Percentiles rank a stretch among this genome's conserved stretches.
These are phyloP conservation scores for Blera fallax DNA, from an alignment of 2,888 invertebrate genomes.

Conservation along the genomic window DNA sequence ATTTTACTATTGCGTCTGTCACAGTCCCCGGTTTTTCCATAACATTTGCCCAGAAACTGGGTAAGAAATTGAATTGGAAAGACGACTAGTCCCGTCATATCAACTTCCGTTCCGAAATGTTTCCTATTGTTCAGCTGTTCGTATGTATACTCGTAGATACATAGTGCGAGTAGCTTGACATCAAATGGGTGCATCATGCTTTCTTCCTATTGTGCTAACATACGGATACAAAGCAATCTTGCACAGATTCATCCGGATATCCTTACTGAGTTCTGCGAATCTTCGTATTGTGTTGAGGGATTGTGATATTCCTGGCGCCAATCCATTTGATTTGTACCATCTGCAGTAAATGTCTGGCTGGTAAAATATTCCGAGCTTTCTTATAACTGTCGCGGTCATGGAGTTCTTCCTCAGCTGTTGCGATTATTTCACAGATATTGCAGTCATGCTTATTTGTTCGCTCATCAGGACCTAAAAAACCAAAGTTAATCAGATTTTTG, in stretches of 20 bases:
- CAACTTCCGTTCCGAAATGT: neutral
- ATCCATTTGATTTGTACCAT: neutral
- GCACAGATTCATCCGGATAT: neutral
- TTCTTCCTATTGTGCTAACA: neutral
- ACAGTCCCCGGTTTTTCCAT: neutral
- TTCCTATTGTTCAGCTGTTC: neutral
- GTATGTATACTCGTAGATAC: too few relatives aligned
- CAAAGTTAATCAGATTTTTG: too few relatives aligned
- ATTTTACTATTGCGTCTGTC: neutral
- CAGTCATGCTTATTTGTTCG: too few relatives aligned
- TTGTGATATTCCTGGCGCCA: neutral
- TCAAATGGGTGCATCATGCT: neutral
- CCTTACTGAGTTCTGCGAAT: neutral
- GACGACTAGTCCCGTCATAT: neutral
- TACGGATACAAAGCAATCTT: too few relatives aligned
- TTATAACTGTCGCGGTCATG: too few relatives aligned
- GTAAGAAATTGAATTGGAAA: neutral
- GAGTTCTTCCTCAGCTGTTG: too few relatives aligned
- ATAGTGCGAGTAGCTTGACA: neutral
- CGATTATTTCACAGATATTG: too few relatives aligned
- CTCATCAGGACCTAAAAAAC: too few relatives aligned
- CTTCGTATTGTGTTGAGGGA: neutral
- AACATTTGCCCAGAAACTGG: neutral
- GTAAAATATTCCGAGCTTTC: too few relatives aligned
- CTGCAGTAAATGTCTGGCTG: neutral